Percentiles rank a stretch among this genome's conserved stretches.
These are phyloP conservation scores for Apis laboriosa DNA, from an alignment of 1,140 invertebrate species.

Conservation along the genomic window DNA sequence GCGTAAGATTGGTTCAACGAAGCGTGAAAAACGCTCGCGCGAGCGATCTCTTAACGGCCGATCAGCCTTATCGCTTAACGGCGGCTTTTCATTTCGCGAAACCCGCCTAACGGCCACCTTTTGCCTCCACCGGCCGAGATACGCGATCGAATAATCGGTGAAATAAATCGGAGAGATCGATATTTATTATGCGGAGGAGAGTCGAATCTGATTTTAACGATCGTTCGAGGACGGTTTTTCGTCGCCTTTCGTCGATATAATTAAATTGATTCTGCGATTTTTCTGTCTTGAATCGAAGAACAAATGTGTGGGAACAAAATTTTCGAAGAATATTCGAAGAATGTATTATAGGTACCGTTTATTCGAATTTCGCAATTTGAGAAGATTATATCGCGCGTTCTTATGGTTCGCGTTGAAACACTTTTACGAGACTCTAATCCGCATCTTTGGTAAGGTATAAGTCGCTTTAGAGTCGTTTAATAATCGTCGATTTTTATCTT, in stretches of 20 bases:
- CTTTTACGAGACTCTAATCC: too few species aligned
- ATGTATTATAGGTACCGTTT: too few species aligned
- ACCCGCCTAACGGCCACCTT: constrained; percentile 50
- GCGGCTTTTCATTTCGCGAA: constrained; percentile 60
- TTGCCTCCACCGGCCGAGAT: constrained; percentile 19
- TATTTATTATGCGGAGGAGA: neutral
- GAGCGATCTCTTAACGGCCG: constrained; percentile 56
- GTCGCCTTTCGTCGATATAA: neutral
- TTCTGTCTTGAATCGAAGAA: too few species aligned
- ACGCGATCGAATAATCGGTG: constrained; percentile 31
- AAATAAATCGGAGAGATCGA: constrained; percentile 14
- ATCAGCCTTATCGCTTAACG: constrained; percentile 58
- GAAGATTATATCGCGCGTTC: too few species aligned
- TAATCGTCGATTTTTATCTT: neutral
- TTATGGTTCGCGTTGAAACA: too few species aligned
- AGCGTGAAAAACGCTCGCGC: constrained; percentile 61
- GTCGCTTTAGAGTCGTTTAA: too few species aligned
- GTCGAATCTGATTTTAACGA: too few species aligned
- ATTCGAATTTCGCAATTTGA: too few species aligned
- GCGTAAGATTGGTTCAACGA: constrained; percentile 46
- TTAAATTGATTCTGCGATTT: neutral
- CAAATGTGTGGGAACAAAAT: too few species aligned
- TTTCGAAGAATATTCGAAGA: too few species aligned
- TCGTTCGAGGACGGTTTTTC: neutral
- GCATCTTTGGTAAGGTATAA: too few species aligned